Conservation (phyloP, 1,140 invertebrate genomes). For the Drosophila kanapiae region DNA sequence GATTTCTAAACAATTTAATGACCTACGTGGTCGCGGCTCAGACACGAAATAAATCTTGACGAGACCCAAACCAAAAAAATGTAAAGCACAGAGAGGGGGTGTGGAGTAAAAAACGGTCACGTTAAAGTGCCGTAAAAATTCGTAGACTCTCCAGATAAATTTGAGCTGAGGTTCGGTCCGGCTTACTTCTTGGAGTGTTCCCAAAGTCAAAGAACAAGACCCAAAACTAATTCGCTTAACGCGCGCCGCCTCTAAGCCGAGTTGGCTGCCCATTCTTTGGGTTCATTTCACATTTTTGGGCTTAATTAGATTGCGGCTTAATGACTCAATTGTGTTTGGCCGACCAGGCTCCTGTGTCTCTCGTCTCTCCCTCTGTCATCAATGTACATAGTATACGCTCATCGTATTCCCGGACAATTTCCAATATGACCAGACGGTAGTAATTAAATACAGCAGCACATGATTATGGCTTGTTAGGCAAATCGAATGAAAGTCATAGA, state of each 20-base stretch:
- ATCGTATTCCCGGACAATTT: slow-evolving; percentile 49
- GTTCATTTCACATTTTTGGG: slow-evolving; percentile 73
- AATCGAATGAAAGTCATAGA: slow-evolving; percentile 74
- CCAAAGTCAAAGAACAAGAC: slow-evolving; percentile 63
- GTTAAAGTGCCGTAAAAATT: slow-evolving; percentile 76
- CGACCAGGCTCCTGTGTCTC: slow-evolving; percentile 3
- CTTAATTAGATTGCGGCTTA: slow-evolving; percentile 82
- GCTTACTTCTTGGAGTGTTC: slow-evolving; percentile 11
- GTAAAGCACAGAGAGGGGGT: slow-evolving; percentile 47
- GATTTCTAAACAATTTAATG: slow-evolving; percentile 82
- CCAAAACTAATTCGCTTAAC: slow-evolving; percentile 59
- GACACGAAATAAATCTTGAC: slow-evolving; percentile 77
- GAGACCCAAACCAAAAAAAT: slow-evolving; percentile 42
- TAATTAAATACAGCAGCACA: slow-evolving; percentile 82
- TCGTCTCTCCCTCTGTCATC: neutral
- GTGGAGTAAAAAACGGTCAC: slow-evolving; percentile 61
- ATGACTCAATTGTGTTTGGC: slow-evolving; percentile 81
- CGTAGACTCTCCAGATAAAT: slow-evolving; percentile 31
- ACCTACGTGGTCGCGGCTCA: slow-evolving; percentile 75
- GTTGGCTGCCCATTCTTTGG: slow-evolving; percentile 32
- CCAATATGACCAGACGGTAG: slow-evolving; percentile 65
- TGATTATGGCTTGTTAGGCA: slow-evolving; percentile 80
- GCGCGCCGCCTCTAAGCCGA: slow-evolving; percentile 39
- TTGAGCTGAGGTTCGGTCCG: slow-evolving; percentile 6
- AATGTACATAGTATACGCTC: neutral